Evolutionary conservation across 2,797 vertebrate species (phyloP), one percentile per base, ranked within the genome.

Genomic region (Erpetoichthys calabaricus): DNA sequence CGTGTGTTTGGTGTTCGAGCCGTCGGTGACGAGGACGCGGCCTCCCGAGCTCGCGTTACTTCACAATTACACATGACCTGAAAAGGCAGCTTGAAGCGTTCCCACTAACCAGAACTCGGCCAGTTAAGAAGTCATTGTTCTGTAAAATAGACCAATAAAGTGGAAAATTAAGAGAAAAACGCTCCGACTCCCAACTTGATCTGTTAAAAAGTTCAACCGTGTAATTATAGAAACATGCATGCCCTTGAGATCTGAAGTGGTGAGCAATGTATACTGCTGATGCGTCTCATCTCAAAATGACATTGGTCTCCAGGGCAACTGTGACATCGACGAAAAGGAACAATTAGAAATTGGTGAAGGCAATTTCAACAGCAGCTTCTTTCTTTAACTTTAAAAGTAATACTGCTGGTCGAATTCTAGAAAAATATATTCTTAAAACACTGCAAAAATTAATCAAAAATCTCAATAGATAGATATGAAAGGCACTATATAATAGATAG

Each of bases 291-390:
- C 53, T 57, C 57, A 51, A 63, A 45, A 56, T 64, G 56, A 60
- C 60, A 60, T 56, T 50, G 56, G 64, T 64, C 62, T 66, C 62
- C 60, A n/a, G 42, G 62, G 64, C 62, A 68, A 66, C 62, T 45
- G 10, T 63, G 65, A 66, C 63, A 67, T 69, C 63, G 60, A 53
- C 54, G 58, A 61, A 62, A 50, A 62, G 52, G 57, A 61, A 52
- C 56, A 55, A 7, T 42, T 42, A 42, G 42, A 54, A 9, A 51
- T n/a, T 51, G 9, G 10, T 51, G 49, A 51, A 51, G 49, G 49
- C 5, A n/a, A 49, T 49, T 51, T 51, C 49, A n/a, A n/a, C n/a
- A n/a, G n/a, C n/a, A n/a, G n/a, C n/a, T n/a, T n/a, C n/a, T n/a
- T n/a, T n/a, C n/a, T n/a, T n/a, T n/a, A n/a, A n/a, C n/a, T n/a